Conservation (phyloP, 2,888 invertebrate species). For the Maniola hyperantus region DNA sequence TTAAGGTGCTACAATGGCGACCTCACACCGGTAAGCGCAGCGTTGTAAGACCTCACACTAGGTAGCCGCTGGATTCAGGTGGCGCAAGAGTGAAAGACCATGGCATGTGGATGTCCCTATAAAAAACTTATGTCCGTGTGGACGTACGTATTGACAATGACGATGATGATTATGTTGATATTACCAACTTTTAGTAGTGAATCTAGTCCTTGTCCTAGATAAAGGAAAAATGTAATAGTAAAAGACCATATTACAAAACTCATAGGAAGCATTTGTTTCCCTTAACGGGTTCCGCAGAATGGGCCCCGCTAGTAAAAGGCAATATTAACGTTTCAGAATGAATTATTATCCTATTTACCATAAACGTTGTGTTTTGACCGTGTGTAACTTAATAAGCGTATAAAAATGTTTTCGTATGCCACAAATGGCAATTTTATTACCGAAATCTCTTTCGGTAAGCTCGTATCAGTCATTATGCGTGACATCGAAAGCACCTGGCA, state of each 20-base stretch:
- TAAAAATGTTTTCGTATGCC: conserved; percentile 28
- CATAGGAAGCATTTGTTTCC: conserved; percentile 18
- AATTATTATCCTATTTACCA: conserved; percentile 28
- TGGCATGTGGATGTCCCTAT: too few relatives aligned
- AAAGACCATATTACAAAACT: conserved; percentile 15
- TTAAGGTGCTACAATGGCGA: too few relatives aligned
- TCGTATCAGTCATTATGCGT: conserved; percentile 28
- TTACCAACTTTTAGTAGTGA: not conserved
- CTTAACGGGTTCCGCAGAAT: conserved; percentile 9
- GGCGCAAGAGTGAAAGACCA: too few relatives aligned
- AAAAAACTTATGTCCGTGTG: too few relatives aligned
- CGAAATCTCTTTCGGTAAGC: conserved; percentile 30
- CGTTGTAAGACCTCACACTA: too few relatives aligned
- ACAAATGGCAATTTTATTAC: conserved; percentile 34
- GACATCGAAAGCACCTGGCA: conserved; percentile 26
- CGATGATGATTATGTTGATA: too few relatives aligned
- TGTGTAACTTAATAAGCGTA: conserved; percentile 33
- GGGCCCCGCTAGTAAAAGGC: conserved; percentile 1
- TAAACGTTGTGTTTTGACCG: conserved; percentile 22
- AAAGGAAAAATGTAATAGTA: not conserved
- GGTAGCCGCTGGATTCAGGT: too few relatives aligned
- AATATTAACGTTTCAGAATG: conserved; percentile 15
- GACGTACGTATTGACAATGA: too few relatives aligned
- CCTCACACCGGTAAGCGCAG: too few relatives aligned
- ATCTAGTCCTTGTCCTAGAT: not conserved